Evolutionary conservation across 2,888 invertebrate genomes (phyloP).

Genomic region (Nycteola revayana): DNA sequence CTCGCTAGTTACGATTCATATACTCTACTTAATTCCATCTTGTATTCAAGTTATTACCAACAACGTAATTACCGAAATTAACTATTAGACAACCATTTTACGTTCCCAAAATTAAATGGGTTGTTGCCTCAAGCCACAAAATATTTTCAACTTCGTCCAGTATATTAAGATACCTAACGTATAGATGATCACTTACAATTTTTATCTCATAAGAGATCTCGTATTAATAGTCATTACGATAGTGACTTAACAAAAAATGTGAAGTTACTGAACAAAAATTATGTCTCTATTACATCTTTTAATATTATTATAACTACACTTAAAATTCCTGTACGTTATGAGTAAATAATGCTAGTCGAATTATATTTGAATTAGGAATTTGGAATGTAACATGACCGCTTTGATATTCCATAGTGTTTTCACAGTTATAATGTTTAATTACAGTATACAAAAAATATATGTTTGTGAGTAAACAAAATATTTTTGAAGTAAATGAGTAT

Average conservation of each 20-base stretch:
- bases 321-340: slow-evolving; percentile 28
- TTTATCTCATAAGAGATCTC: slow-evolving; percentile 27
- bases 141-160: slow-evolving; percentile 43
- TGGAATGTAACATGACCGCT: neutral
- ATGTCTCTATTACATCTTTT: slow-evolving; percentile 67
- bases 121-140: slow-evolving; percentile 58
- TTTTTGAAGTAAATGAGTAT: too few relatives aligned
- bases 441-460: too few relatives aligned
- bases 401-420: too few relatives aligned
- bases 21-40: too few relatives aligned
- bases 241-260: slow-evolving; percentile 43
- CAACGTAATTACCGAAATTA: too few relatives aligned
- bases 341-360: slow-evolving; percentile 31
- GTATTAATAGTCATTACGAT: slow-evolving; percentile 33
- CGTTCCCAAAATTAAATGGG: slow-evolving; percentile 34
- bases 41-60: too few relatives aligned
- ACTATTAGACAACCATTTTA: too few relatives aligned
- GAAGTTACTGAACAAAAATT: slow-evolving; percentile 51
- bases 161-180: slow-evolving; percentile 31
- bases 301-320: slow-evolving; percentile 48
- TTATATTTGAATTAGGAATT: slow-evolving; percentile 29
- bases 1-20: too few relatives aligned
- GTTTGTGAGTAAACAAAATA: too few relatives aligned
- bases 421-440: too few relatives aligned
- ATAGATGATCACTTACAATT: slow-evolving; percentile 7